Evolutionary conservation across 2,888 invertebrate species (phyloP).

Genomic region (Tethea ocularis): DNA sequence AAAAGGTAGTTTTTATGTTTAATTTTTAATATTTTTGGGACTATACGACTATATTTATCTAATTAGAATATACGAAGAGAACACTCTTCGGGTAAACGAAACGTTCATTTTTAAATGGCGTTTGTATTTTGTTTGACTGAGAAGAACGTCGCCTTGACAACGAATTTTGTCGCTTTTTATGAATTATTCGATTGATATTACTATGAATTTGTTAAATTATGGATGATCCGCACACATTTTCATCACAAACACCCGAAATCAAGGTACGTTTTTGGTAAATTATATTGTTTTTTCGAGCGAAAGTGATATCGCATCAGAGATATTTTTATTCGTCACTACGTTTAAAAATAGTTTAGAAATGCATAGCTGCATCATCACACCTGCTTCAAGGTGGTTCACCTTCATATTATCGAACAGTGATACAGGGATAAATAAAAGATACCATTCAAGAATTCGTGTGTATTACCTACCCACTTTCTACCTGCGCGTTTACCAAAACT

Average conservation of each 20-base stretch:
- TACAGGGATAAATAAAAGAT: conserved; percentile 12
- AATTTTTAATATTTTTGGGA: too few species aligned
- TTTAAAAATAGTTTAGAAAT: conserved; percentile 67
- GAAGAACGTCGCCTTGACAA: conserved; percentile 79
- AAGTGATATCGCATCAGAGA: conserved; percentile 43
- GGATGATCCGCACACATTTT: conserved; percentile 70
- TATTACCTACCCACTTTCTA: conserved; percentile 22
- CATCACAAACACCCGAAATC: conserved; percentile 57
- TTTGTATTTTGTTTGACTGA: conserved; percentile 70
- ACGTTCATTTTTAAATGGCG: conserved; percentile 43
- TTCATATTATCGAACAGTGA: conserved; percentile 14
- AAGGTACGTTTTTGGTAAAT: conserved; percentile 53
- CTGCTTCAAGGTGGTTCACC: conserved; percentile 31
- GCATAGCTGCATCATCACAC: conserved; percentile 55
- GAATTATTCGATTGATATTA: conserved; percentile 64
- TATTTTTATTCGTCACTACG: conserved; percentile 61
- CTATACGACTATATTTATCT: too few species aligned
- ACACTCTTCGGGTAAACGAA: not conserved
- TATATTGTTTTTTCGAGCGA: conserved; percentile 21
- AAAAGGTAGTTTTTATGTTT: too few species aligned
- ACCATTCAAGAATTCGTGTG: conserved; percentile 25
- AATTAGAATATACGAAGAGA: not conserved
- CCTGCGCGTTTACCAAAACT: conserved; percentile 28
- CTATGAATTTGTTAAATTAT: conserved; percentile 77
- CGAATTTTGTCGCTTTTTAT: conserved; percentile 65